phyloP scores from a whole-genome alignment of 2,888 invertebrate species.

The Ypsolopha sequella region DNA sequence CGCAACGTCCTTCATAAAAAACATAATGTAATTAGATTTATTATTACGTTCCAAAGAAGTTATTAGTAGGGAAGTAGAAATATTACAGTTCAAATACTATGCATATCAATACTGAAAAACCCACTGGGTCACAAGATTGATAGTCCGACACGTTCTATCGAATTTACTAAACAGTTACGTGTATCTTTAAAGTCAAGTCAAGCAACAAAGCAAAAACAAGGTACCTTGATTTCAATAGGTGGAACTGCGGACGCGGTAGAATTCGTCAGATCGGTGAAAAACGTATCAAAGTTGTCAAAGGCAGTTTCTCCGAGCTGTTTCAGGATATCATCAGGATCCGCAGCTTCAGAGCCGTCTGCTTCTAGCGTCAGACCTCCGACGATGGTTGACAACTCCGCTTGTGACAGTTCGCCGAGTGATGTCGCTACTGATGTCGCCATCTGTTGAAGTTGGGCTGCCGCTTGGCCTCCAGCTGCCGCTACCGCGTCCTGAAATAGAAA shows the following conservation, averaged over 20 bases:
- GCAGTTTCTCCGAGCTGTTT: conserved; percentile 86
- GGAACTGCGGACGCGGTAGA: conserved; percentile 73
- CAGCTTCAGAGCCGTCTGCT: conserved; percentile 43
- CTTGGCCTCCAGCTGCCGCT: conserved; percentile 67
- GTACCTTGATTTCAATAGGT: conserved; percentile 78
- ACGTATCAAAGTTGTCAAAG: conserved; percentile 86
- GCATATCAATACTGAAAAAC: no score
- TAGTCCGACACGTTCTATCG: no score
- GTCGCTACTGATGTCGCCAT: conserved; percentile 38
- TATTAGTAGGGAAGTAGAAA: no score
- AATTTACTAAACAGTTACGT: no score
- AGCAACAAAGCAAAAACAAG: neutral
- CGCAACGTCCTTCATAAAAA: no score
- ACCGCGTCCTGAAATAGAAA: conserved; percentile 70
- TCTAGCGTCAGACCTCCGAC: conserved; percentile 72
- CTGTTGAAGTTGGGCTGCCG: conserved; percentile 63
- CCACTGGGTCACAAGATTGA: no score
- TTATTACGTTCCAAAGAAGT: no score
- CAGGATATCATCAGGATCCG: conserved; percentile 83
- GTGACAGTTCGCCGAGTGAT: conserved; percentile 76
- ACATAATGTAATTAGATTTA: no score
- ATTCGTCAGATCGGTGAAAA: conserved; percentile 81
- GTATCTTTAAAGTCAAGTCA: conserved; percentile 8
- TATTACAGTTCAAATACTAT: no score
- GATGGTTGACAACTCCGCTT: conserved; percentile 78